phyloP scores from a whole-genome alignment of 2,113 vertebrate species.

The Lipophrys pholis region DNA sequence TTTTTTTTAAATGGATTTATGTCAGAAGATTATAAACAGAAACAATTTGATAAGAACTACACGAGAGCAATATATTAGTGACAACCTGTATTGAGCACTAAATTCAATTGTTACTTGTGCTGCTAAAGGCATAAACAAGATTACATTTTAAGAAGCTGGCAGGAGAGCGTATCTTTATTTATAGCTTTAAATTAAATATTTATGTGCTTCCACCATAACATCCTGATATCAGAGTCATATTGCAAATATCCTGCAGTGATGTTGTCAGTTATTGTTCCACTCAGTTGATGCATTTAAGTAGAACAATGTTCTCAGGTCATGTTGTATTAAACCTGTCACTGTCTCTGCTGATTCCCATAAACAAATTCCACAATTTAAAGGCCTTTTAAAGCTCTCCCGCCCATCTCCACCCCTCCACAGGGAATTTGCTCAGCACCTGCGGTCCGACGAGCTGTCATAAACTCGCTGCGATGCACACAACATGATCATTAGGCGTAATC shows the following conservation, averaged over 20 bases:
- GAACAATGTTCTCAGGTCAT: constrained; percentile 19
- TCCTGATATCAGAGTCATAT: neutral
- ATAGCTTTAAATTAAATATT: neutral
- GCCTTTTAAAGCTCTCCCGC: constrained; percentile 33
- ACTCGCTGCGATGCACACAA: constrained; percentile 12
- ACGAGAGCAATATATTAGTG: neutral
- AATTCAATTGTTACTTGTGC: neutral
- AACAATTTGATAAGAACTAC: neutral
- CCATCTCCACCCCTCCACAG: constrained; percentile 2
- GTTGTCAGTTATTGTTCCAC: neutral
- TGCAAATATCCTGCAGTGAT: neutral
- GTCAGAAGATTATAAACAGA: neutral
- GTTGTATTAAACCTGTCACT: constrained; percentile 29
- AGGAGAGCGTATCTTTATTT: neutral
- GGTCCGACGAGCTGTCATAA: constrained; percentile 22
- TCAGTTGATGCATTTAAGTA: neutral
- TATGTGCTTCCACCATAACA: neutral
- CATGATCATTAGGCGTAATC: constrained; percentile 51
- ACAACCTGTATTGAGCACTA: neutral
- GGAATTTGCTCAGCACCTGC: constrained; percentile 42
- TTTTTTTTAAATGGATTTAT: neutral
- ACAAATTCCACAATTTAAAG: constrained; percentile 54
- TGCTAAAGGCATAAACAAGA: neutral
- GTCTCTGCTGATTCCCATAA: constrained; percentile 23
- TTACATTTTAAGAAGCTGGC: too few relatives aligned